Evolutionary conservation across 2,797 vertebrate genomes (phyloP), one percentile per base, ranked within the genome.

Genomic region (Pangasius larnaudii): DNA sequence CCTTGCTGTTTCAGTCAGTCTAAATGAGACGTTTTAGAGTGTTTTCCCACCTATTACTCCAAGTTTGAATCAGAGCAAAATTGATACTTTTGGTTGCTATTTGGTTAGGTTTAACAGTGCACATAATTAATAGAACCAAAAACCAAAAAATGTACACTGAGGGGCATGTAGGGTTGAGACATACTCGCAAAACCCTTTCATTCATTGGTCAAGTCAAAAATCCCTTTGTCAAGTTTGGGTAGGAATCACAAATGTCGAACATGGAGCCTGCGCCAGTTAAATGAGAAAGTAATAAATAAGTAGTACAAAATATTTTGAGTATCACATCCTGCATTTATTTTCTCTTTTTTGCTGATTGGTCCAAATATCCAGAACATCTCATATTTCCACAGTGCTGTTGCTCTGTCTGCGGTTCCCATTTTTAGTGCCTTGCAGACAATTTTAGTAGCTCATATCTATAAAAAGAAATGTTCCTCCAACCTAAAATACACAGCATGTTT

Each of bases 1-100:
- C 88, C 53, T 79, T 58, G 80, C 36, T 74, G 42, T 46, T 74
- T 79, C 18, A 53, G 87, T 81, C 61, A 74, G 8, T 61, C 56
- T 33, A 53, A 72, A 90, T 42, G 16, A 36, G 51, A 58, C 11
- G 2, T 49, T 75, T 75, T n/a, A 27, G 24, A 5, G 39, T 10
- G 9, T 24, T n/a, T 16, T 49, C 42, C 16, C 24, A 30, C 1
- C 8, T 59, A 3, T 24, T 59, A 59, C 6, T 80, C 53, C 2
- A 5, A 59, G 30, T 39, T 16, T 13, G 4, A 24, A 58, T 42
- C 22, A 16, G 33, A 80, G 30, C 10, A 39, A 59, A 59, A 39
- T 24, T 61, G 56, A 61, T 33, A 1, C 24, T 77, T 51, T n/a
- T 77, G 27, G n/a, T 75, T 36, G 11, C 30, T 69, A 6, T 69